Conservation (phyloP, 2,888 invertebrate species). For the Dryocosmus kuriphilus region DNA sequence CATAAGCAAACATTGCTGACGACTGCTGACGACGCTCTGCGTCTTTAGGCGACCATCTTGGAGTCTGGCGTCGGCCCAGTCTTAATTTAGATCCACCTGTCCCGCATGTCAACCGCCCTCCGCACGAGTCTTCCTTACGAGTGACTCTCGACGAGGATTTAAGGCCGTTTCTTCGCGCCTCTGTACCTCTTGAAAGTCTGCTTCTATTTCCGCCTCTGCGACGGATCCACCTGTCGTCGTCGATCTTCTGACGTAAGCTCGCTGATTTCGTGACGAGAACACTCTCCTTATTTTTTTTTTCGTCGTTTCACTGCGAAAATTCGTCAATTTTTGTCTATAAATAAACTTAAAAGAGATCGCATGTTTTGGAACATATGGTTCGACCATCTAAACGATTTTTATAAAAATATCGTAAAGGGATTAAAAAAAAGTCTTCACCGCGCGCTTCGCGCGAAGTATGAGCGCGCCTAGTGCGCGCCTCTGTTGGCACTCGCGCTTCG, state of each 20-base stretch:
- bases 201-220: conserved; percentile 65
- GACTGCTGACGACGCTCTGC: conserved; percentile 51
- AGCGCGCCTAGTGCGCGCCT: no score
- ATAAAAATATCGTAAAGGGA: no score
- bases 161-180: conserved; percentile 60
- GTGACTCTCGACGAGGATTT: conserved; percentile 61
- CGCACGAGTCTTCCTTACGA: conserved; percentile 47
- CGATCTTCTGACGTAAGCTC: conserved; percentile 58
- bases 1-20: conserved; percentile 48
- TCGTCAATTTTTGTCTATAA: background rate
- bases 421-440: no score
- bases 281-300: background rate
- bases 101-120: conserved; percentile 72
- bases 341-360: background rate
- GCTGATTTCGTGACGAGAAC: background rate
- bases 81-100: conserved; percentile 78
- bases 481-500: no score
- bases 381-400: no score
- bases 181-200: conserved; percentile 51
- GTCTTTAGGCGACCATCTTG: conserved; percentile 69
- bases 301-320: background rate
- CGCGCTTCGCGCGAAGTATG: no score
- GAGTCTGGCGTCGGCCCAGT: conserved; percentile 75
- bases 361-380: no score
- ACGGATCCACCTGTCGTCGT: conserved; percentile 72